Conservation (phyloP, 1,140 invertebrate species). For the Drosophila teissieri region DNA sequence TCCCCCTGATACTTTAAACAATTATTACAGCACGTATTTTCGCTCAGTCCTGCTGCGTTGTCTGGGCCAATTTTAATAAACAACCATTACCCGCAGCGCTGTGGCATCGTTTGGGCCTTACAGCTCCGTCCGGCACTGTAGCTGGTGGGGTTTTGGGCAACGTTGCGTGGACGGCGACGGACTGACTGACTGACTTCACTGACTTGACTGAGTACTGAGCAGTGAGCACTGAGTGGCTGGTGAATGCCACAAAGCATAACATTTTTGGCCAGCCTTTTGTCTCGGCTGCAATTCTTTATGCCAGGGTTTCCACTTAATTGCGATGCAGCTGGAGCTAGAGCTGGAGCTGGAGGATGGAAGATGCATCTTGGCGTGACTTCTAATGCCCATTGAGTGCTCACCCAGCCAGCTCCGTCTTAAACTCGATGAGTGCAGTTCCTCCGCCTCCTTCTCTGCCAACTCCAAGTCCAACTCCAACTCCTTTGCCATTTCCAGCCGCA, state of each 20-base stretch:
- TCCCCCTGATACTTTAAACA: neutral
- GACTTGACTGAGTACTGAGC: neutral
- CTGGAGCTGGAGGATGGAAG: constrained; percentile 20
- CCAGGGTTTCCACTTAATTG: constrained; percentile 54
- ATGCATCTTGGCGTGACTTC: constrained; percentile 65
- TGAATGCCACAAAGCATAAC: constrained; percentile 63
- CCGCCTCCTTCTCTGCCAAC: neutral
- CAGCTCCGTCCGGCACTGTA: constrained; percentile 18
- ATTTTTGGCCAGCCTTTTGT: constrained; percentile 55
- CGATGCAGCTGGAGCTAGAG: constrained; percentile 34
- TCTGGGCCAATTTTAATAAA: constrained; percentile 11
- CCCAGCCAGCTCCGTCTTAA: constrained; percentile 43
- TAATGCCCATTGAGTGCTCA: constrained; percentile 61
- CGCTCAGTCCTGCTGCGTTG: constrained; percentile 7
- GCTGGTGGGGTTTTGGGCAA: constrained; percentile 22
- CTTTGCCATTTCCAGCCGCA: constrained; percentile 8
- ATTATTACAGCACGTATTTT: constrained; percentile 4
- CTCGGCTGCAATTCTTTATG: constrained; percentile 40
- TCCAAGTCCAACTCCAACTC: neutral
- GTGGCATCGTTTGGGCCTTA: neutral
- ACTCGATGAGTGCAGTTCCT: constrained; percentile 12
- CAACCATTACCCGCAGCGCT: constrained; percentile 15
- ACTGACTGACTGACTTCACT: constrained; percentile 27
- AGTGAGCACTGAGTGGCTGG: constrained; percentile 28
- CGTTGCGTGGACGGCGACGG: constrained; percentile 34